A percentile compares a stretch with the other conserved stretches of the same genome.
Conservation (phyloP, 2,797 vertebrate species). For the Malacoraja senta region DNA sequence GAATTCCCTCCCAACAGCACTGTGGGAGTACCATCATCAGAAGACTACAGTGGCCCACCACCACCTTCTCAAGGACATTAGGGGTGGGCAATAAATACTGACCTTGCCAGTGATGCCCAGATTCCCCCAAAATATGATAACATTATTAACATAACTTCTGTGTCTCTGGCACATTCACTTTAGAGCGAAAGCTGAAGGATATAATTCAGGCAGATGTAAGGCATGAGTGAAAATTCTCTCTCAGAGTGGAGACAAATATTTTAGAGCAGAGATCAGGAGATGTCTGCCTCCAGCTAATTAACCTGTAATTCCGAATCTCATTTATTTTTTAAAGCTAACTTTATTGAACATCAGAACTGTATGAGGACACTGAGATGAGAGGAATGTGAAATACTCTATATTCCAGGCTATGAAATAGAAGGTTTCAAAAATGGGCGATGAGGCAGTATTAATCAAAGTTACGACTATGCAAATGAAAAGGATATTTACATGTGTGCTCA, state of each 20-base stretch:
- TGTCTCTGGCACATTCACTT: background rate
- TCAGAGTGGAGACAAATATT: background rate
- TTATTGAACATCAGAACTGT: background rate
- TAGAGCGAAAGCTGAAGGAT: background rate
- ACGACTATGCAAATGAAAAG: background rate
- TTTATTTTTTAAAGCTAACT: background rate
- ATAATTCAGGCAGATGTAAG: background rate
- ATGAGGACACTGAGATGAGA: background rate
- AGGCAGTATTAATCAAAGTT: background rate
- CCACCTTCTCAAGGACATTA: no score
- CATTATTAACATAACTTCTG: no score
- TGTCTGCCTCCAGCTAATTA: background rate
- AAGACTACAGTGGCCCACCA: no score
- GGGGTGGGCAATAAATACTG: no score
- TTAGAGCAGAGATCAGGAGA: background rate
- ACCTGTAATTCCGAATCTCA: background rate
- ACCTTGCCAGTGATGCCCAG: no score
- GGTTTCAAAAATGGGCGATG: background rate
- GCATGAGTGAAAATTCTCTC: background rate
- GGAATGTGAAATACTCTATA: background rate
- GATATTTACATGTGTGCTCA: background rate
- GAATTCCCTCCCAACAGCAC: no score
- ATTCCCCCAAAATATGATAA: no score
- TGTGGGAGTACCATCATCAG: no score
- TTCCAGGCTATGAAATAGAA: background rate